Percentiles rank a stretch among this genome's conserved stretches.
Evolutionary conservation across 1,140 invertebrate species (phyloP).

Genomic region (Nasonia giraulti): DNA sequence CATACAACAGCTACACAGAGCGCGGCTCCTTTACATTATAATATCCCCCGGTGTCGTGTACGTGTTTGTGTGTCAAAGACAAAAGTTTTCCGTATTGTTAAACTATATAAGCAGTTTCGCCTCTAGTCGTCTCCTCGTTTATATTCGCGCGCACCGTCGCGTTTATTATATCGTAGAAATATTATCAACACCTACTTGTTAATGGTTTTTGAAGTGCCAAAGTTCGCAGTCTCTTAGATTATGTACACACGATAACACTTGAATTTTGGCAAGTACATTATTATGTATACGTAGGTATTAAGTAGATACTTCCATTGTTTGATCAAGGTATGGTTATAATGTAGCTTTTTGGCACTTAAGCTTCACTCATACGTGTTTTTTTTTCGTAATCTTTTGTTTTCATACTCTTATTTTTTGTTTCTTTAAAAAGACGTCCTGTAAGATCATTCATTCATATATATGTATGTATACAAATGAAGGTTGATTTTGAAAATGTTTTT

Average conservation of each 20-base stretch:
- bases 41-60: not conserved
- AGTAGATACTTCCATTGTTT: constrained; percentile 54
- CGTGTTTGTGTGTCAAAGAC: constrained; percentile 4
- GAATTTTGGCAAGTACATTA: constrained; percentile 50
- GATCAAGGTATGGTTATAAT: constrained; percentile 47
- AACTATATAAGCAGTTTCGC: constrained; percentile 23
- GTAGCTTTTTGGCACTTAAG: constrained; percentile 51
- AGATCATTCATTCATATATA: constrained; percentile 5
- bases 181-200: constrained; percentile 46
- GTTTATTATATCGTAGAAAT: constrained; percentile 41
- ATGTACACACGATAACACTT: constrained; percentile 47
- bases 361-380: constrained; percentile 31
- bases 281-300: constrained; percentile 46
- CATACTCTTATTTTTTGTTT: constrained; percentile 22
- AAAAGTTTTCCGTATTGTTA: constrained; percentile 18
- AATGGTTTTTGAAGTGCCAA: constrained; percentile 51
- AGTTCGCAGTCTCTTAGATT: constrained; percentile 52
- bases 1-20: not conserved
- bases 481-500: constrained; percentile 30
- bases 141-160: not conserved
- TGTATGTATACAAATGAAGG: constrained; percentile 29
- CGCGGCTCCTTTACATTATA: not conserved
- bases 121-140: constrained; percentile 6
- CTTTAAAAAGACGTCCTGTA: constrained; percentile 20
- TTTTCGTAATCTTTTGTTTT: not conserved